Conservation (phyloP, 1,140 invertebrate genomes). For the Zaprionus davidi region DNA sequence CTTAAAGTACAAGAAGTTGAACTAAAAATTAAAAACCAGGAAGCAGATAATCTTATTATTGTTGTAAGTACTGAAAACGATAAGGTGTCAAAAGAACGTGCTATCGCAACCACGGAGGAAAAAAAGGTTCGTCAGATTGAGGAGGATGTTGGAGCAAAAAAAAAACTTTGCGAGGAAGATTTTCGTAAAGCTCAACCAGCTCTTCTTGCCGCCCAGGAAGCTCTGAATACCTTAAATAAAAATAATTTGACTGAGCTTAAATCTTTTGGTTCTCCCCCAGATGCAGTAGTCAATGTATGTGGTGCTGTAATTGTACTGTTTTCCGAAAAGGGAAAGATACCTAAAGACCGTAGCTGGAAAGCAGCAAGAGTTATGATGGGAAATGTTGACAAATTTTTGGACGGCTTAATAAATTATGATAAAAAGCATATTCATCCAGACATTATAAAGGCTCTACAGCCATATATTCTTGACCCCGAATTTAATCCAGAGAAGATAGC, state of each 20-base stretch:
- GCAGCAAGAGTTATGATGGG: constrained; percentile 94
- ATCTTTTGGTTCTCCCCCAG: constrained; percentile 93
- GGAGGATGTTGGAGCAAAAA: constrained; percentile 93
- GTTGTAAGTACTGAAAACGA: constrained; percentile 96
- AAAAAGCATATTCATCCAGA: constrained; percentile 97
- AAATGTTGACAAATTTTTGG: constrained; percentile 93
- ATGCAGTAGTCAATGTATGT: constrained; percentile 93
- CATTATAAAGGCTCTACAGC: constrained; percentile 90
- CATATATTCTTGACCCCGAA: constrained; percentile 88
- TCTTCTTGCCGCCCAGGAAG: constrained; percentile 93
- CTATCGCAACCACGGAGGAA: constrained; percentile 92
- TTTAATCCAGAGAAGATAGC: constrained; percentile 94
- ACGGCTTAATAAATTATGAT: constrained; percentile 94
- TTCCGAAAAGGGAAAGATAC: constrained; percentile 93
- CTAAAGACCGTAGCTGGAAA: constrained; percentile 97
- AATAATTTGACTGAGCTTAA: constrained; percentile 97
- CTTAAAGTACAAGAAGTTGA: constrained; percentile 95
- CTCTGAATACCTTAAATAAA: constrained; percentile 96
- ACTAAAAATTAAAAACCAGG: constrained; percentile 94
- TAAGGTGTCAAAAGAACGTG: constrained; percentile 94
- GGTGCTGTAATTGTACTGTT: constrained; percentile 95
- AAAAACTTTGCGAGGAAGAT: constrained; percentile 94
- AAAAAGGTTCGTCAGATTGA: constrained; percentile 95
- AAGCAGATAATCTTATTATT: constrained; percentile 94
- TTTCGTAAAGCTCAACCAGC: constrained; percentile 96